These are phyloP conservation scores for Semotilus atromaculatus DNA, from an alignment of 2,797 vertebrate species.

Conservation along the genomic window DNA sequence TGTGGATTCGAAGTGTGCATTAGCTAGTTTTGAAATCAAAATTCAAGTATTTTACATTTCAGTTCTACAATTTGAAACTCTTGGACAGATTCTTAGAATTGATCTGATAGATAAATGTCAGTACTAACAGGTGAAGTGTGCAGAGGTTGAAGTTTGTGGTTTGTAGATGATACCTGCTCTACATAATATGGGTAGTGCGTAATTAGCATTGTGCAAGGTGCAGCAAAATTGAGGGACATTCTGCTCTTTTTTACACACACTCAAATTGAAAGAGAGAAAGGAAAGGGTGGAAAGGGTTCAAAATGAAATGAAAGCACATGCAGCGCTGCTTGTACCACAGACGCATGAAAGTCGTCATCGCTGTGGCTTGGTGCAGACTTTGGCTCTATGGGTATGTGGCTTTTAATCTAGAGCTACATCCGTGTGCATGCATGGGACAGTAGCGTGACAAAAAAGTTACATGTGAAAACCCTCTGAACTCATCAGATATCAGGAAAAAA, in stretches of 20 bases:
- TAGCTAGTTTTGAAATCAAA: background rate
- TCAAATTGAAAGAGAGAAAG: slow-evolving; percentile 38
- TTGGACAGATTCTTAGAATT: background rate
- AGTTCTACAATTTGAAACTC: background rate
- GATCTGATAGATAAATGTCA: slow-evolving; percentile 7
- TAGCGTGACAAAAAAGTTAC: slow-evolving; percentile 35
- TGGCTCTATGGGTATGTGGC: slow-evolving; percentile 35
- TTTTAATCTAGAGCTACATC: slow-evolving; percentile 44
- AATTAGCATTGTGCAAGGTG: slow-evolving; percentile 57
- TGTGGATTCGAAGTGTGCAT: background rate
- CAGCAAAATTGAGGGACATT: slow-evolving; percentile 33
- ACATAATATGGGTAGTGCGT: background rate
- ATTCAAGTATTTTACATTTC: background rate
- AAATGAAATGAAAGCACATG: slow-evolving; percentile 43
- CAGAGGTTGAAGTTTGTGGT: slow-evolving; percentile 22
- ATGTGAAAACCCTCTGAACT: slow-evolving; percentile 51
- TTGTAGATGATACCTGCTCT: slow-evolving; percentile 35
- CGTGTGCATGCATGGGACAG: slow-evolving; percentile 40
- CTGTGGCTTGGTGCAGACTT: slow-evolving; percentile 4
- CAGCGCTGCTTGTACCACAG: slow-evolving; percentile 18
- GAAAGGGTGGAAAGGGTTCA: slow-evolving; percentile 32
- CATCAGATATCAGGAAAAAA: slow-evolving; percentile 57
- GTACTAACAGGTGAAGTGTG: slow-evolving; percentile 14
- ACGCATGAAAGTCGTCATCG: slow-evolving; percentile 31
- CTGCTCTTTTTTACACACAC: slow-evolving; percentile 7